Evolutionary conservation across 2,797 vertebrate genomes (phyloP).

Genomic region (Aotus griseimembra): DNA sequence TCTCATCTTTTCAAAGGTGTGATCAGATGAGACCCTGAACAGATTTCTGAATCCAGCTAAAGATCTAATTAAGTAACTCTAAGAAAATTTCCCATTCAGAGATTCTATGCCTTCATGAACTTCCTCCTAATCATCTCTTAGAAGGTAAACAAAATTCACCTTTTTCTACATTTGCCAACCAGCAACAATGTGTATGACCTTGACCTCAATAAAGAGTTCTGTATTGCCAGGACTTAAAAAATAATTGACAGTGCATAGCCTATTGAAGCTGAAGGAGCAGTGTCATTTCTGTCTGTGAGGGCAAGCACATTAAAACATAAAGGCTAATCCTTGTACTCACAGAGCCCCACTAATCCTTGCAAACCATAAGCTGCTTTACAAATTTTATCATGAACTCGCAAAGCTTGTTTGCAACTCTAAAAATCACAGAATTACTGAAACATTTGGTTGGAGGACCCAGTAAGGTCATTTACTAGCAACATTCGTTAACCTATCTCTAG

Average conservation of each 20-base stretch:
- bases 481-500: constrained; percentile 45
- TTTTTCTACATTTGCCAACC: constrained; percentile 23
- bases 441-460: constrained; percentile 13
- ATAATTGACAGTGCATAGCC: constrained; percentile 34
- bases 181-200: constrained; percentile 51
- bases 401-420: constrained; percentile 69
- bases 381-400: constrained; percentile 75
- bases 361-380: constrained; percentile 75
- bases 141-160: constrained; percentile 27
- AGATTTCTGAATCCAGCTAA: neutral
- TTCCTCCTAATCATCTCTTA: constrained; percentile 38
- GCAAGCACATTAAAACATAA: constrained; percentile 65
- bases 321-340: constrained; percentile 67
- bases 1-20: neutral
- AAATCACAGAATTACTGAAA: constrained; percentile 66
- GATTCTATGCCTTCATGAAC: constrained; percentile 23
- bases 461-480: constrained; percentile 53
- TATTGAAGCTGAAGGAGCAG: constrained; percentile 17
- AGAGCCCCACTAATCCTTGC: constrained; percentile 68
- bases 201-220: constrained; percentile 35
- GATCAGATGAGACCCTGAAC: neutral
- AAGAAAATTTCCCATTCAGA: neutral
- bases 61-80: constrained; percentile 8
- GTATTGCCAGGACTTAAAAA: neutral
- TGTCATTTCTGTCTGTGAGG: constrained; percentile 54